These are phyloP conservation scores for Micromesistius poutassou DNA, from an alignment of 2,797 vertebrate species.

Conservation along the genomic window DNA sequence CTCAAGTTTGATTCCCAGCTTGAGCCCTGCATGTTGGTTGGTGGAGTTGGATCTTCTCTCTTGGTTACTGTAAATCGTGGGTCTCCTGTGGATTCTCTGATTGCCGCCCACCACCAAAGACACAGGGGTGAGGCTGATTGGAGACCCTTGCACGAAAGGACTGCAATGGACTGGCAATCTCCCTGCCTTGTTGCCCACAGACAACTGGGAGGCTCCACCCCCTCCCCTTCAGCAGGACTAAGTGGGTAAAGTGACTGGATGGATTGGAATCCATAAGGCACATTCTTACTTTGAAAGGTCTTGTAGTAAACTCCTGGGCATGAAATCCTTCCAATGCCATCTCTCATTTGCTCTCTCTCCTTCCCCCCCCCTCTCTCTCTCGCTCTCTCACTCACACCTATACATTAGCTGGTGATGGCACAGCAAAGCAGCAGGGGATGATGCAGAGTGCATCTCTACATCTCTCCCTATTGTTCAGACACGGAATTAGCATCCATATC, in stretches of 20 bases:
- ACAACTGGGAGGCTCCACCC: not conserved
- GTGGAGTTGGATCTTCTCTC: too few relatives aligned
- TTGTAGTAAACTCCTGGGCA: not conserved
- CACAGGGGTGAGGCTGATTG: conserved; percentile 1
- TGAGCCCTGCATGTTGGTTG: not conserved
- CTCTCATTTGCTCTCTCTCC: not conserved
- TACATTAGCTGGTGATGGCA: not conserved
- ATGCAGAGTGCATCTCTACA: not conserved
- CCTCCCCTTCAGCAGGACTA: not conserved
- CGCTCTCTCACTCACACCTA: not conserved
- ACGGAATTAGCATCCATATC: conserved; percentile 68
- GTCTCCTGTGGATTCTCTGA: not conserved
- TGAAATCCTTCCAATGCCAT: not conserved
- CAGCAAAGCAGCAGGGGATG: not conserved
- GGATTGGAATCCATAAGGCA: conserved; percentile 3
- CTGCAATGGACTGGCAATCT: not conserved
- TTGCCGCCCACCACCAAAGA: not conserved
- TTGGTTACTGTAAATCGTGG: not conserved
- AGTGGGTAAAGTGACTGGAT: conserved; percentile 1
- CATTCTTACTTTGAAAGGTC: not conserved
- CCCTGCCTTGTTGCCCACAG: not conserved
- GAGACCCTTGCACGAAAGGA: not conserved
- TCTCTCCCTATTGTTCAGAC: conserved; percentile 56
- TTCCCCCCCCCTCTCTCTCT: too few relatives aligned
- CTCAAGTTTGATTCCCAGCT: not conserved